Percentiles rank a stretch among this genome's conserved stretches.
Evolutionary conservation across 1,140 invertebrate genomes (phyloP).

Genomic region (Orchesella cincta): DNA sequence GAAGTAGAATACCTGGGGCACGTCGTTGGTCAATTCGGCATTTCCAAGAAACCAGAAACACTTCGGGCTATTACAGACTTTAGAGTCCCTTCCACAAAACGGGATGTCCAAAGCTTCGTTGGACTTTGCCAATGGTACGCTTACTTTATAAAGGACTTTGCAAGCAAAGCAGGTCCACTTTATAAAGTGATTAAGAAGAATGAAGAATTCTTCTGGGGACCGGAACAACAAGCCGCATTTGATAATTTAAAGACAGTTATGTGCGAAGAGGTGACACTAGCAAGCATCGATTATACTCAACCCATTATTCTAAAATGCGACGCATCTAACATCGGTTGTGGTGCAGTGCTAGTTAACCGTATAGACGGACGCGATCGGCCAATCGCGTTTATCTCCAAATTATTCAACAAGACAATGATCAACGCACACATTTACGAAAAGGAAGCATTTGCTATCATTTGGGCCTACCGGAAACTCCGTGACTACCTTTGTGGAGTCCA

Average conservation of each 20-base stretch:
- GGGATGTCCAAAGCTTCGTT: constrained; percentile 51
- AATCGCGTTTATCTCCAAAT: constrained; percentile 33
- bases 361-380: constrained; percentile 14
- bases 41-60: constrained; percentile 54
- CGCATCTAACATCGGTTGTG: constrained; percentile 30
- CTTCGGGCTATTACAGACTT: constrained; percentile 51
- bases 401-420: constrained; percentile 22
- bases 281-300: constrained; percentile 37
- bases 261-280: constrained; percentile 28
- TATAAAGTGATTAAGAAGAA: constrained; percentile 37
- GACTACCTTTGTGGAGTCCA: constrained; percentile 44
- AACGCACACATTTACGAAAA: constrained; percentile 31
- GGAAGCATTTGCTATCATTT: constrained; percentile 37
- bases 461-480: constrained; percentile 23
- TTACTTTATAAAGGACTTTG: constrained; percentile 47
- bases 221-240: constrained; percentile 44
- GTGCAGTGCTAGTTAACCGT: constrained; percentile 31
- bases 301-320: constrained; percentile 37
- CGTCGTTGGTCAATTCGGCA: constrained; percentile 51
- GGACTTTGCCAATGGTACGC: constrained; percentile 52
- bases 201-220: constrained; percentile 29
- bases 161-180: constrained; percentile 40
- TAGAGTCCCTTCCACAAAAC: constrained; percentile 23
- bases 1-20: constrained; percentile 56
- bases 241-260: constrained; percentile 31